Base-by-base conservation (phyloP, 2,797 vertebrate species). In the Acanthopagrus latus region DNA sequence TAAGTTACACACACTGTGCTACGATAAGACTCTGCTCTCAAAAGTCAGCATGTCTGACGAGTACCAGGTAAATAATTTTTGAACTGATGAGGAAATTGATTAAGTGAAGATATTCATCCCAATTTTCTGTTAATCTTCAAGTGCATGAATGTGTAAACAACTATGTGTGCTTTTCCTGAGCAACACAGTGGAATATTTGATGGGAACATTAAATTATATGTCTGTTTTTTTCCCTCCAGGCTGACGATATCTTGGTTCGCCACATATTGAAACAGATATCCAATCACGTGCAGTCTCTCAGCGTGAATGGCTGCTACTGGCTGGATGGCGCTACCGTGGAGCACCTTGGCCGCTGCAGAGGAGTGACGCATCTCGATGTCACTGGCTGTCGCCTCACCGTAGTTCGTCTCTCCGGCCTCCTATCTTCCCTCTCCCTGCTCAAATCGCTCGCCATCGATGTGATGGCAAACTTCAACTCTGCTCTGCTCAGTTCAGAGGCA, bases 291-390 rank as follows among this genome's bases (percentile, higher is more conserved):
- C 96, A 96, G 87, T 96, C 96, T 68, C 95, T 99, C 83, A 96
- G 96, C 91, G 91, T 98, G 90, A 97, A 96, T 0, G 97, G 97
- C 46, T 99, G 98, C 93, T 99, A 99, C 66, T 99, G 98, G 98
- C 88, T 99, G 72, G 92, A 96, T 0, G 94, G 95, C 44, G 85
- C 95, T 12, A 96, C 96, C 0, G 79, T 98, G 16, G 97, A 99
- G 56, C 93, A 95, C 0, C 86, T 98, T 1, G 94, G 92, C 0
- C 95, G 95, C 57, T 99, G 98, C 94, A 95, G 92, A 64, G 90
- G 92, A 66, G 94, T 99, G 91, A 96, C 97, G 0, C 96, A 94
- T 64, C 94, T 99, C 14, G 97, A 98, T 80, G 87, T 99, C 55
- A 96, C 96, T 0, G 98, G 98, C 71, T 99, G 98, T 81, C 96